These are phyloP conservation scores for Rhynchotus rufescens DNA, from an alignment of 2,797 vertebrate species.

Conservation along the genomic window DNA sequence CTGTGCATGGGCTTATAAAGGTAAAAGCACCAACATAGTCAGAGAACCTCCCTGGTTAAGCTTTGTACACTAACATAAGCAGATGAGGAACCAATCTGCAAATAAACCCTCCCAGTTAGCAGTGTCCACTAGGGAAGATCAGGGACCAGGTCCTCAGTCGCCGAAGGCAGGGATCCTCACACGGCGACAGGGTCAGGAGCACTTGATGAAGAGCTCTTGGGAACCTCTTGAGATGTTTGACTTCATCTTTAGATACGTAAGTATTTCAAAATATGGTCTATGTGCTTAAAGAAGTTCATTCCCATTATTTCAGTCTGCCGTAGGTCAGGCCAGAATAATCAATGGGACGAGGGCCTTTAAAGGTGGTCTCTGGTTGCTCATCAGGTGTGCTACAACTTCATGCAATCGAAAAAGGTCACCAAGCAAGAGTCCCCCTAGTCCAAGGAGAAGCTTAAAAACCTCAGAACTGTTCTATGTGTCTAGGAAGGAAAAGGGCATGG, in stretches of 20 bases:
- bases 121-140: background rate
- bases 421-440: background rate
- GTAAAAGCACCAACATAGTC: background rate
- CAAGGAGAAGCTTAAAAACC: background rate
- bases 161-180: background rate
- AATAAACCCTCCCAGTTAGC: rapidly evolving
- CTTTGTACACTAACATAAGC: background rate
- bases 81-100: background rate
- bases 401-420: background rate
- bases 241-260: background rate
- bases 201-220: background rate
- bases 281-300: background rate
- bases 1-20: background rate
- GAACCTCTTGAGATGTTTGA: background rate
- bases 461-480: background rate
- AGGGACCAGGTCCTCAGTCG: background rate
- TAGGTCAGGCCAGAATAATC: background rate
- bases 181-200: background rate
- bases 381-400: background rate
- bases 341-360: background rate
- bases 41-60: background rate
- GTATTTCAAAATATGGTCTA: background rate
- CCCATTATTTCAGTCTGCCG: background rate
- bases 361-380: background rate
- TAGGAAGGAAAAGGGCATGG: background rate